Conservation (phyloP, 2,888 invertebrate genomes). For the Zhuqinia jingwanae region DNA sequence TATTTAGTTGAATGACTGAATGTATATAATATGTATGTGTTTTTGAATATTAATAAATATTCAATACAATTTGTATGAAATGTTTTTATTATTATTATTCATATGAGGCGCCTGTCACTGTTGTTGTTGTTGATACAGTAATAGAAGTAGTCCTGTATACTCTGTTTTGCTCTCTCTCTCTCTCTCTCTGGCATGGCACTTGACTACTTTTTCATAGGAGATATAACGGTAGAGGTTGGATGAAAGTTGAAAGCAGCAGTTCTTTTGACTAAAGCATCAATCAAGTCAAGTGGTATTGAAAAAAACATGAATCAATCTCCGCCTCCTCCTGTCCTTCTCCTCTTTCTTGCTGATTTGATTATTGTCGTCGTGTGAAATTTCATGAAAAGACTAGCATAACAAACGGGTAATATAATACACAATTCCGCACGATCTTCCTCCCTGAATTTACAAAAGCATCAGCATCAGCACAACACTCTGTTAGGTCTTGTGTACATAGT, state of each 20-base stretch:
- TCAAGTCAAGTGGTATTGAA: slow-evolving; percentile 47
- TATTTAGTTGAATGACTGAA: too few relatives aligned
- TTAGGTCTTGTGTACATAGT: neutral
- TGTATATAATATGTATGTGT: too few relatives aligned
- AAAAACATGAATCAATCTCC: slow-evolving; percentile 44
- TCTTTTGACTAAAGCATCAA: slow-evolving; percentile 8
- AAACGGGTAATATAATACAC: slow-evolving; percentile 48
- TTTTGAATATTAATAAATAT: too few relatives aligned
- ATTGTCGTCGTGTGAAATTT: slow-evolving; percentile 59
- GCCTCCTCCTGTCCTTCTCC: slow-evolving; percentile 35
- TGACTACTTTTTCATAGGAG: neutral
- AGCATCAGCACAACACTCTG: neutral
- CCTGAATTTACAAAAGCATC: slow-evolving; percentile 35
- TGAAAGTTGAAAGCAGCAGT: slow-evolving; percentile 38
- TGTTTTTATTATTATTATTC: neutral
- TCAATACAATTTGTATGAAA: too few relatives aligned
- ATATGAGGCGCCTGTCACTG: neutral
- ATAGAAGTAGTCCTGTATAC: neutral
- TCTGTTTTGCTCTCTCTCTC: too few relatives aligned
- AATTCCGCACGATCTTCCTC: slow-evolving; percentile 50
- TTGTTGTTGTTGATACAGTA: neutral
- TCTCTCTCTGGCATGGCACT: too few relatives aligned
- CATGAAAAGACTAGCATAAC: slow-evolving; percentile 42
- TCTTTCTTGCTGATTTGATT: slow-evolving; percentile 2
- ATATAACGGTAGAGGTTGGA: slow-evolving; percentile 25